Evolutionary conservation across 2,888 invertebrate species (phyloP).

Genomic region (Hymenopus coronatus): DNA sequence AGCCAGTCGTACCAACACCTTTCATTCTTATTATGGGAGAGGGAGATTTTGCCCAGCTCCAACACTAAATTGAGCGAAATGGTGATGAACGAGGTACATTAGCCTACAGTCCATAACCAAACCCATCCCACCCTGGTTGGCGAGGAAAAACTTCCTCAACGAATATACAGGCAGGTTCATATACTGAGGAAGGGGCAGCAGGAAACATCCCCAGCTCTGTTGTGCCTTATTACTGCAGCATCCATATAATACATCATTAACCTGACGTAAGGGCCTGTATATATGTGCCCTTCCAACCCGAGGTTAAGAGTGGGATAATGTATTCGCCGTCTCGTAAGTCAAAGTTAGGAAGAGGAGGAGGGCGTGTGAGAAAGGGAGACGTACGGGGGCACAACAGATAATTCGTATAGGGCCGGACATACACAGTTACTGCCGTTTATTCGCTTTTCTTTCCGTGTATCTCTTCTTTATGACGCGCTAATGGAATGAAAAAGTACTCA

Average conservation of each 20-base stretch:
- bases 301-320: constrained; percentile 6
- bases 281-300: neutral
- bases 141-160: constrained; percentile 10
- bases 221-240: constrained; percentile 7
- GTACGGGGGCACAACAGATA: neutral
- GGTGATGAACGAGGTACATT: constrained; percentile 31
- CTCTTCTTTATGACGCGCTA: neutral
- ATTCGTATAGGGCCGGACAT: neutral
- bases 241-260: constrained; percentile 22
- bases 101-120: constrained; percentile 26
- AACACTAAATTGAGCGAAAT: constrained; percentile 30
- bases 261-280: neutral
- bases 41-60: neutral
- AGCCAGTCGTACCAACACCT: constrained; percentile 11
- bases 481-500: too few species aligned
- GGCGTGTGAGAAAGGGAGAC: neutral
- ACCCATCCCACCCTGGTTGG: neutral
- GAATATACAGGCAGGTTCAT: constrained; percentile 2
- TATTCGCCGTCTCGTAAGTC: constrained; percentile 3
- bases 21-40: constrained; percentile 28
- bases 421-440: neutral
- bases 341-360: neutral
- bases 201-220: neutral
- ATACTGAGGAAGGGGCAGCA: neutral
- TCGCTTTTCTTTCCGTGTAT: neutral